A percentile compares a stretch with the other conserved stretches of the same genome.
These are phyloP conservation scores for Pluvialis apricaria DNA, from an alignment of 2,113 vertebrate genomes.

Conservation along the genomic window DNA sequence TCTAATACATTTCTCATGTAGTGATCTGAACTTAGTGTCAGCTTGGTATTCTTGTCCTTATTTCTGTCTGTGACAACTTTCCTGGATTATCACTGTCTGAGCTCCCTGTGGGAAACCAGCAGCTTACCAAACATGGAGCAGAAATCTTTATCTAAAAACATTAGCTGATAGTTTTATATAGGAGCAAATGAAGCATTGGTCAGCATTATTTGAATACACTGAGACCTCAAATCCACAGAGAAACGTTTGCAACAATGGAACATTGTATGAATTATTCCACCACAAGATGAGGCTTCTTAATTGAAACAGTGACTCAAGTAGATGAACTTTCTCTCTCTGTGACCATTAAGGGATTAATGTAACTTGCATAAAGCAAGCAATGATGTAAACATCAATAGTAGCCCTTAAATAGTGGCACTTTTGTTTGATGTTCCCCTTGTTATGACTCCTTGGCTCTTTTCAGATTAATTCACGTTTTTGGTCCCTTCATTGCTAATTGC, in stretches of 20 bases:
- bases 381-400: neutral
- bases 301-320: neutral
- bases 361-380: neutral
- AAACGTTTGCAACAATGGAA: neutral
- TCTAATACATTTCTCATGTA: neutral
- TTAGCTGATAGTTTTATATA: neutral
- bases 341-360: neutral
- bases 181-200: neutral
- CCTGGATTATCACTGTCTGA: neutral
- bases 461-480: conserved; percentile 14
- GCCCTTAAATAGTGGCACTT: neutral
- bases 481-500: neutral
- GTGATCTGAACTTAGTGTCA: neutral
- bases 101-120: neutral
- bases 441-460: neutral
- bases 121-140: neutral
- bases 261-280: neutral
- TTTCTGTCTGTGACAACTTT: neutral
- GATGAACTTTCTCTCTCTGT: neutral
- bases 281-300: neutral
- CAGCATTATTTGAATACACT: neutral
- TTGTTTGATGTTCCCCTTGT: neutral
- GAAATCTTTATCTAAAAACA: neutral
- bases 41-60: neutral
- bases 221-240: neutral